These are phyloP conservation scores for Fringilla coelebs DNA, from an alignment of 2,797 vertebrate species.

Conservation along the genomic window DNA sequence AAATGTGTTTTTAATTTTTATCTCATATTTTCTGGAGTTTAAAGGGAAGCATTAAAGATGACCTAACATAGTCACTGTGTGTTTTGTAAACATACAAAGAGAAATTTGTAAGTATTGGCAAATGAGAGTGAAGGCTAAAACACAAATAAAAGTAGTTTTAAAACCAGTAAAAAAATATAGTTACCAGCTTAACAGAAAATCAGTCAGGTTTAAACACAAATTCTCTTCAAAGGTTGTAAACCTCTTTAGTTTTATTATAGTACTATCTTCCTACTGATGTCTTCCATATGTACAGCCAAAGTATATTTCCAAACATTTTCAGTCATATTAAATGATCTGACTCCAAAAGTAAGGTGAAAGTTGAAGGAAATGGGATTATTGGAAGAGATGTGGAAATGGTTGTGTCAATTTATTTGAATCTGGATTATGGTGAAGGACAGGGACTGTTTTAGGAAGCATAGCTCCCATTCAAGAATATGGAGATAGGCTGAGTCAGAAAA, in stretches of 20 bases:
- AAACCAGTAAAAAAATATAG: background rate
- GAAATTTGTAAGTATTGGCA: background rate
- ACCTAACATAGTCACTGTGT: background rate
- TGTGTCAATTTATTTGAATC: background rate
- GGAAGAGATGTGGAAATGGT: background rate
- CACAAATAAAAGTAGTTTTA: constrained; percentile 7
- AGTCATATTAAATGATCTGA: background rate
- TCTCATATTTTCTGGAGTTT: background rate
- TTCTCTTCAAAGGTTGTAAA: background rate
- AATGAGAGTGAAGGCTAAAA: background rate
- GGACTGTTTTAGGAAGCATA: background rate
- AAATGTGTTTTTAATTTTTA: constrained; percentile 35
- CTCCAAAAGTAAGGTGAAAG: background rate
- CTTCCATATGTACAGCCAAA: background rate
- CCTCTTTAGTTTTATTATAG: background rate
- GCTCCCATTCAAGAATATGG: background rate
- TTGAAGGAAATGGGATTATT: background rate
- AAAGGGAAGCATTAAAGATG: background rate
- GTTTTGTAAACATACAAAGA: background rate
- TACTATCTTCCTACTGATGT: background rate
- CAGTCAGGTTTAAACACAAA: background rate
- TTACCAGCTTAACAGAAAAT: background rate
- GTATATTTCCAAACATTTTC: background rate
- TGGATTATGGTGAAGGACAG: background rate
- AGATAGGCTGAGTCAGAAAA: background rate